A percentile compares a stretch with the other conserved stretches of the same genome.
phyloP scores from a whole-genome alignment of 2,797 vertebrate species.

The Onychomys arenicola region DNA sequence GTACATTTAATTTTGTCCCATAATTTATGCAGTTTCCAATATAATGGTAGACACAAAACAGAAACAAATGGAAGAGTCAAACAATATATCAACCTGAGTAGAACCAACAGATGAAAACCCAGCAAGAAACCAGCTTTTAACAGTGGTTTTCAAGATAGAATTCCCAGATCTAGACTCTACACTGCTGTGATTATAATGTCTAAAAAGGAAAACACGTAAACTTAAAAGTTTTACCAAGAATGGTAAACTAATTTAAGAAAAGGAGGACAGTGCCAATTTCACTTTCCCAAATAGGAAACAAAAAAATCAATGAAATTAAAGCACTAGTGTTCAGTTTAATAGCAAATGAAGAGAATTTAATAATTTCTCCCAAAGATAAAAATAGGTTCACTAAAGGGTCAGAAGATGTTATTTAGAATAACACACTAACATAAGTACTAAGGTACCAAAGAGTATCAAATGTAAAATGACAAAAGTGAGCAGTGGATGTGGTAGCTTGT shows the following conservation, averaged over 20 bases:
- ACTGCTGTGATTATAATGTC: neutral
- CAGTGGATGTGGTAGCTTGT: neutral
- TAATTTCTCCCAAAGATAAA: neutral
- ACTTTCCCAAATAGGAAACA: neutral
- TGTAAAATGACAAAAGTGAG: neutral
- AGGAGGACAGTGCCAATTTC: neutral
- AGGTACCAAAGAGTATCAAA: neutral
- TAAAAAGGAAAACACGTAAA: neutral
- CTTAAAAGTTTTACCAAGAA: neutral
- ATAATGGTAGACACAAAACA: neutral
- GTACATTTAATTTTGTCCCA: neutral
- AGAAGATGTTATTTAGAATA: neutral
- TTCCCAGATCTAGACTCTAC: neutral
- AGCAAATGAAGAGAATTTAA: neutral
- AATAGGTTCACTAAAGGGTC: neutral
- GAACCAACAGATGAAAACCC: neutral
- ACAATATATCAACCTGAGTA: neutral
- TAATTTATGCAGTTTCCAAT: neutral
- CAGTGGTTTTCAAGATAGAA: neutral
- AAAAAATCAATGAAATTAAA: conserved; percentile 8
- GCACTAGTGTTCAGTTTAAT: neutral
- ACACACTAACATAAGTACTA: neutral
- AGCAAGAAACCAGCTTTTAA: neutral
- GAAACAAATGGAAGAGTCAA: neutral
- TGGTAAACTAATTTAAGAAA: neutral